Evolutionary conservation across 2,797 vertebrate species (phyloP).

Genomic region (Sebastes minor): DNA sequence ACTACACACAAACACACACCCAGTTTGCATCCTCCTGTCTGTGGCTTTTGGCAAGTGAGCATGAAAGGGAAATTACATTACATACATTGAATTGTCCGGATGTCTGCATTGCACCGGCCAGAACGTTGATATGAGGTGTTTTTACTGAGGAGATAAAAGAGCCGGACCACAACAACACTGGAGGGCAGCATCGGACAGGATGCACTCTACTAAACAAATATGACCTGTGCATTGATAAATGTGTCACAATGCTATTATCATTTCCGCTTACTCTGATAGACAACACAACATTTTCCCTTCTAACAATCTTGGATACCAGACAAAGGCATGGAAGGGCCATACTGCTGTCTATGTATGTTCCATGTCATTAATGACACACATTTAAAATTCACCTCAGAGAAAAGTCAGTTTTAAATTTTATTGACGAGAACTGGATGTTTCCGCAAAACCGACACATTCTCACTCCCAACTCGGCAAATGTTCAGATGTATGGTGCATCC

Average conservation of each 20-base stretch:
- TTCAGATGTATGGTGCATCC: background rate
- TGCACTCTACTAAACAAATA: constrained; percentile 62
- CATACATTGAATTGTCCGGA: constrained; percentile 46
- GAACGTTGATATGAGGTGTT: constrained; percentile 61
- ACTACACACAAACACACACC: background rate
- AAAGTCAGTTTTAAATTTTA: background rate
- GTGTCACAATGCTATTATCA: constrained; percentile 40
- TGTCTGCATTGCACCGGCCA: constrained; percentile 49
- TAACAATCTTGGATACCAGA: constrained; percentile 19
- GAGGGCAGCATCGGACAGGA: constrained; percentile 59
- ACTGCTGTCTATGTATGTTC: background rate
- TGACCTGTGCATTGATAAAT: constrained; percentile 52
- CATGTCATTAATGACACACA: background rate
- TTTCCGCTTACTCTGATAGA: constrained; percentile 32
- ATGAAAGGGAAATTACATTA: constrained; percentile 63
- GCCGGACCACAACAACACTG: constrained; percentile 16
- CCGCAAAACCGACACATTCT: background rate
- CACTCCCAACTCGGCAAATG: background rate
- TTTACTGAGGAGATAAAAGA: constrained; percentile 69
- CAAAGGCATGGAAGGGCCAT: background rate
- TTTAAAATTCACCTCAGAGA: background rate
- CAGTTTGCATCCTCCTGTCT: constrained; percentile 23
- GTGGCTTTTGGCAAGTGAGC: constrained; percentile 49
- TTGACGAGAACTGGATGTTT: background rate
- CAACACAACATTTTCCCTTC: constrained; percentile 36